Evolutionary conservation across 2,888 invertebrate species (phyloP), one percentile per base, ranked within the genome.

Genomic region (Melanargia galathea): DNA sequence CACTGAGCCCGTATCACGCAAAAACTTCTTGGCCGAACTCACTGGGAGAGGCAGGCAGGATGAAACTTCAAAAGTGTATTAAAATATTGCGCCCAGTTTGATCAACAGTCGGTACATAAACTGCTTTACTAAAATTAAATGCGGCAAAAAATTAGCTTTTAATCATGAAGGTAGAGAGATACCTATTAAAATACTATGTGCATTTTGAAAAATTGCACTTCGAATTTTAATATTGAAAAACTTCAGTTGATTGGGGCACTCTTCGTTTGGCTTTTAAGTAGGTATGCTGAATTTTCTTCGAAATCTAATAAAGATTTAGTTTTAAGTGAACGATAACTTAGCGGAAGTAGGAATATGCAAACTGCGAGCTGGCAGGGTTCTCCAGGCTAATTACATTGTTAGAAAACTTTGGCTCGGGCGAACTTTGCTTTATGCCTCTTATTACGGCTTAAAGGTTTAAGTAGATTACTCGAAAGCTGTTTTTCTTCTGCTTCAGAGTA

Each of bases 331-430:
- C 60, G 16, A 49, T 63, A 63, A 60, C 40, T 64, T 49, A 45
- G 40, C 43, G 35, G 46, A 55, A 56, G 60, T 51, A 45, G 60
- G 33, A 56, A 55, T 60, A 60, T 60, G 57, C 65, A 43, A 65
- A 60, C 56, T 51, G 45, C 26, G 49, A 60, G 63, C 49, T 65
- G 60, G 60, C 52, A 40, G 57, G 63, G 60, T 63, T 60, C 55
- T 57, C 51, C 48, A 35, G 33, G 60, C 56, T 63, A 65, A 63
- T 54, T 63, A 60, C 60, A 65, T 63, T 65, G 65, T 65, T 65
- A 52, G 60, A 40, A 48, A 63, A 63, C 48, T 58, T 48, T n/a
- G 57, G 30, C 46, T 33, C 10, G 4, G 43, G 33, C 58, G 30
- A 58, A 58, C 46, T 58, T 58, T 58, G 48, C 58, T 58, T 58